Percentiles rank a stretch among this genome's conserved stretches.
phyloP scores from a whole-genome alignment of 2,888 invertebrate genomes.

The Hipparchia semele region DNA sequence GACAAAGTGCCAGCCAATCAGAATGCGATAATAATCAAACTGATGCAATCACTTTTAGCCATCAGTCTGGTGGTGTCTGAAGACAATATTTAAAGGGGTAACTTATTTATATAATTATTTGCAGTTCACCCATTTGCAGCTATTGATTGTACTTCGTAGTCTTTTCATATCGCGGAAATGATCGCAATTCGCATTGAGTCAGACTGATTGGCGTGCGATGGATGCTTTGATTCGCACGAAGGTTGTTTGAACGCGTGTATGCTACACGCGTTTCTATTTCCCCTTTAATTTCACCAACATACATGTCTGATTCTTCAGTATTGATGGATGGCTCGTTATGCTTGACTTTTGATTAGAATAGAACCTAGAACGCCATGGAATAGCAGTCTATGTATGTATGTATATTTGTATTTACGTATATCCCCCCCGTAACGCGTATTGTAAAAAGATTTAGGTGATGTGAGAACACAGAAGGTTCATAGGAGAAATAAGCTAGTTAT shows the following conservation, averaged over 20 bases:
- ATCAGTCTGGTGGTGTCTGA: no score
- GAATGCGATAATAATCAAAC: no score
- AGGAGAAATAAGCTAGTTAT: no score
- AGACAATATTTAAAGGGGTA: no score
- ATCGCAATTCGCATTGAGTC: constrained; percentile 3
- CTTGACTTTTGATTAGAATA: not conserved
- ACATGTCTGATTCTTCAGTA: not conserved
- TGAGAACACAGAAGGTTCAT: no score
- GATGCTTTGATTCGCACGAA: constrained; percentile 9
- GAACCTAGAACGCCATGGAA: not conserved
- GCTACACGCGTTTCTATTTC: not conserved
- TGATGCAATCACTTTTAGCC: no score
- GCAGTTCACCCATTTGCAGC: not conserved
- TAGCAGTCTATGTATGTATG: not conserved
- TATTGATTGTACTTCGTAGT: not conserved
- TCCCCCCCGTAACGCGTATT: no score
- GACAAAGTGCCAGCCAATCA: no score
- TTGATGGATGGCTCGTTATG: not conserved
- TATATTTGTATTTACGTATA: no score
- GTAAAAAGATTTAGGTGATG: no score
- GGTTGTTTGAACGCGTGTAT: not conserved
- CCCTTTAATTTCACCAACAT: not conserved
- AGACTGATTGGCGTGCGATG: constrained; percentile 2
- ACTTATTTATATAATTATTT: no score
- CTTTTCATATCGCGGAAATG: not conserved